A percentile compares a stretch with the other conserved stretches of the same genome.
Conservation (phyloP, 2,113 vertebrate species). For the Gnathochromis pfefferi region DNA sequence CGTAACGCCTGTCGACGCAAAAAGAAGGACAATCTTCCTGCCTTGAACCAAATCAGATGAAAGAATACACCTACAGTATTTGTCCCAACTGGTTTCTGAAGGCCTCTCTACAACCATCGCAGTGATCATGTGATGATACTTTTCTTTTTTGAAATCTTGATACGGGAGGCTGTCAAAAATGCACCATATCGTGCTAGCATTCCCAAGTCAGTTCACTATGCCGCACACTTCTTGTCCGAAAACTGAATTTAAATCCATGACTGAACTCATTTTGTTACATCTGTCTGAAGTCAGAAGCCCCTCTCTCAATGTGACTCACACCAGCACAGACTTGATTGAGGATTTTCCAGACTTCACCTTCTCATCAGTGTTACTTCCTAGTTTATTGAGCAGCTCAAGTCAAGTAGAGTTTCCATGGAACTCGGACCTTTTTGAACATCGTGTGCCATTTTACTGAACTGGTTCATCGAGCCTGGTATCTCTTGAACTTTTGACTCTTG, state of each 20-base stretch:
- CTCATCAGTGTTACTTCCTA: neutral
- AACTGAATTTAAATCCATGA: neutral
- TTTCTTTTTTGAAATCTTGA: neutral
- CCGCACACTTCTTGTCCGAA: neutral
- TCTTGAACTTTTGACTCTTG: neutral
- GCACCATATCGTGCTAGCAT: neutral
- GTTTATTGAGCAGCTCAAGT: neutral
- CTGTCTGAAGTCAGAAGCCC: neutral
- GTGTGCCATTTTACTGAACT: slow-evolving; percentile 40
- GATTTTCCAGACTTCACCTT: neutral
- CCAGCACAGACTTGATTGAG: slow-evolving; percentile 38
- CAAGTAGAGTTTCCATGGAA: neutral
- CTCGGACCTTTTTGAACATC: neutral
- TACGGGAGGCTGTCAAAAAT: neutral
- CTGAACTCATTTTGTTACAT: neutral
- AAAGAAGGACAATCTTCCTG: slow-evolving; percentile 77
- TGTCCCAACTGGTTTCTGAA: neutral
- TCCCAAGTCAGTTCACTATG: neutral
- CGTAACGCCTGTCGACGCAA: slow-evolving; percentile 81
- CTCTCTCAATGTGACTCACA: slow-evolving; percentile 31
- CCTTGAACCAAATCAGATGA: slow-evolving; percentile 85
- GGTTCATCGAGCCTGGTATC: neutral
- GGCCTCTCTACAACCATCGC: neutral
- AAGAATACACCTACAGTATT: neutral
- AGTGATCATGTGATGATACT: neutral